phyloP scores from a whole-genome alignment of 2,888 invertebrate genomes.

The Pristionchus fissidentatus region DNA sequence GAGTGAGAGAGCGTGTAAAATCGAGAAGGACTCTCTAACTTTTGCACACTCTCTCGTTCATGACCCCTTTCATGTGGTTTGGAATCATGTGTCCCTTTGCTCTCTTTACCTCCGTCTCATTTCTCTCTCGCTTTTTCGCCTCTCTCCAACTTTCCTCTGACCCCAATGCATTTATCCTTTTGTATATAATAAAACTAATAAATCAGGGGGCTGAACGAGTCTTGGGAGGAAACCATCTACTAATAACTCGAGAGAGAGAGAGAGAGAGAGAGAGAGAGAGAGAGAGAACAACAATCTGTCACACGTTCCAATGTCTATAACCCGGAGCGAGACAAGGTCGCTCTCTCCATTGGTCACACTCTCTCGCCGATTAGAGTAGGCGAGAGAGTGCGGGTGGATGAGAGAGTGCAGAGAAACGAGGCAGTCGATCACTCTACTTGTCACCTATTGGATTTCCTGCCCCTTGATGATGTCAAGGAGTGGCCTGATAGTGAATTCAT shows the following conservation, averaged over 20 bases:
- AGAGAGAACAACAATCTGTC: constrained; percentile 44
- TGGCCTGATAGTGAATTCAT: constrained; percentile 31
- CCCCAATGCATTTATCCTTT: constrained; percentile 41
- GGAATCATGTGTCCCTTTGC: constrained; percentile 10
- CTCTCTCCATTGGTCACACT: too few relatives aligned
- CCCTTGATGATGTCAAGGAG: neutral
- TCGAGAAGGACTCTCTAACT: too few relatives aligned
- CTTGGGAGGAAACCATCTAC: constrained; percentile 18
- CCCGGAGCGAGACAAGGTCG: neutral
- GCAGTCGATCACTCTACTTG: constrained; percentile 33
- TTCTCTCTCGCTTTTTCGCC: constrained; percentile 58
- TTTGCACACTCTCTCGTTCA: constrained; percentile 34
- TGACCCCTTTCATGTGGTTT: too few relatives aligned
- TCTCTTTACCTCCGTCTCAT: constrained; percentile 23
- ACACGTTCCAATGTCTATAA: neutral
- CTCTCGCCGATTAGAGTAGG: too few relatives aligned
- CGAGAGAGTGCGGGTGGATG: too few relatives aligned
- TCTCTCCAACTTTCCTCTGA: constrained; percentile 28
- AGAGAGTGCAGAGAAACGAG: too few relatives aligned
- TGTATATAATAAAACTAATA: constrained; percentile 43
- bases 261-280: neutral
- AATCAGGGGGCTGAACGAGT: constrained; percentile 49
- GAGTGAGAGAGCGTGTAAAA: too few relatives aligned
- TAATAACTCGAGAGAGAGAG: constrained; percentile 46
- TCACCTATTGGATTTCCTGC: constrained; percentile 36